phyloP scores from a whole-genome alignment of 1,140 invertebrate species.

The Mizuhopecten yessoensis region DNA sequence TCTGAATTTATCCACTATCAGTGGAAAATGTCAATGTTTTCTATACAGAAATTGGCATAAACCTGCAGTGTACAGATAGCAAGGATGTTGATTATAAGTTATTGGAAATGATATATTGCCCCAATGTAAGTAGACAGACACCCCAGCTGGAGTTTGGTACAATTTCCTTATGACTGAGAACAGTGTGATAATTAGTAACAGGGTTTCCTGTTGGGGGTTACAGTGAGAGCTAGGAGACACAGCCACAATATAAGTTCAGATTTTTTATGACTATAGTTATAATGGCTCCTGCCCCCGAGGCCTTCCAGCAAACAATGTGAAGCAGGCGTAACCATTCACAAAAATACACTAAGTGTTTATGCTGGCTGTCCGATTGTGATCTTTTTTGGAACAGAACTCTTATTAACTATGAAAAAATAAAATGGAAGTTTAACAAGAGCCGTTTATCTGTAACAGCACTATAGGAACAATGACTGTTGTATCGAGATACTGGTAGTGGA shows the following conservation, averaged over 20 bases:
- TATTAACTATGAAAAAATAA: neutral
- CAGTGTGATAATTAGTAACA: neutral
- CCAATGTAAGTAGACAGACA: neutral
- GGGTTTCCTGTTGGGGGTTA: neutral
- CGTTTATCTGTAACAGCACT: neutral
- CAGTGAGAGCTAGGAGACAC: neutral
- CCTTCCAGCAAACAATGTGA: neutral
- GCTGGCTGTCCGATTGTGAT: neutral
- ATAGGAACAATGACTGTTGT: neutral
- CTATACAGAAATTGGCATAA: neutral
- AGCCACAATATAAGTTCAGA: neutral
- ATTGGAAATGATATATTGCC: neutral
- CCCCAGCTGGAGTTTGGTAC: neutral
- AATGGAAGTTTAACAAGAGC: neutral
- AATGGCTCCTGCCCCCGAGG: neutral
- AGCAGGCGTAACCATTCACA: neutral
- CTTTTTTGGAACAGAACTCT: neutral
- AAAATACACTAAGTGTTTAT: neutral
- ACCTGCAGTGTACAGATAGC: neutral
- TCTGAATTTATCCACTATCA: neutral
- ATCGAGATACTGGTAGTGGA: neutral
- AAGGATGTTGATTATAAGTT: neutral
- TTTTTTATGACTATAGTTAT: neutral
- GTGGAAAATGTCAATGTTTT: slow-evolving; percentile 38
- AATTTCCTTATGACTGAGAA: neutral